Conservation (phyloP, 2,113 vertebrate species). For the Strigops habroptila region DNA sequence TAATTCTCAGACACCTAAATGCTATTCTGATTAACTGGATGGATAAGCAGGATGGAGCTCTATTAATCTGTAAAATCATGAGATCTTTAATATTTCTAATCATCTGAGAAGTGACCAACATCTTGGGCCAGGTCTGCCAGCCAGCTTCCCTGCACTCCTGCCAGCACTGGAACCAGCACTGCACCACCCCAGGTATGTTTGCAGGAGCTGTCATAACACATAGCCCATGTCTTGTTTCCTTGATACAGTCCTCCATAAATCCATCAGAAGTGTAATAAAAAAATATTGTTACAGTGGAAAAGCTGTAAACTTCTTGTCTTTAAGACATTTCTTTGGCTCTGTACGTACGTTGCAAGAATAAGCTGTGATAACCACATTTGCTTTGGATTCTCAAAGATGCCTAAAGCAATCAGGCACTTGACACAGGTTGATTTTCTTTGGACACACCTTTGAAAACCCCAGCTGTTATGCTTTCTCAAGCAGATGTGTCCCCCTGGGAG, state of each 20-base stretch:
- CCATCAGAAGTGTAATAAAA: background rate
- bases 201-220: background rate
- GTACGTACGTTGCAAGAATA: accelerated
- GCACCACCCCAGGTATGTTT: background rate
- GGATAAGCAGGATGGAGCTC: background rate
- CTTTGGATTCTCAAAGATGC: background rate
- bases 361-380: background rate
- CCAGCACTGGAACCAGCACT: background rate
- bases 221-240: background rate
- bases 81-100: background rate
- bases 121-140: background rate
- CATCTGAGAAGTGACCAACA: background rate
- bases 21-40: background rate
- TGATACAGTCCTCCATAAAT: background rate
- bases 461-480: background rate
- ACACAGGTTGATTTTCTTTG: background rate
- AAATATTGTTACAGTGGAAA: background rate
- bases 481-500: background rate
- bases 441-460: background rate
- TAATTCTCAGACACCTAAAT: background rate
- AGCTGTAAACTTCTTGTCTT: background rate
- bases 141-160: background rate
- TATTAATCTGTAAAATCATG: background rate
- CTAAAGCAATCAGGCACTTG: background rate
- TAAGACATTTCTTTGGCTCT: background rate